Base-by-base conservation (phyloP, 2,797 vertebrate species). In the Pseudochromis fuscus region DNA sequence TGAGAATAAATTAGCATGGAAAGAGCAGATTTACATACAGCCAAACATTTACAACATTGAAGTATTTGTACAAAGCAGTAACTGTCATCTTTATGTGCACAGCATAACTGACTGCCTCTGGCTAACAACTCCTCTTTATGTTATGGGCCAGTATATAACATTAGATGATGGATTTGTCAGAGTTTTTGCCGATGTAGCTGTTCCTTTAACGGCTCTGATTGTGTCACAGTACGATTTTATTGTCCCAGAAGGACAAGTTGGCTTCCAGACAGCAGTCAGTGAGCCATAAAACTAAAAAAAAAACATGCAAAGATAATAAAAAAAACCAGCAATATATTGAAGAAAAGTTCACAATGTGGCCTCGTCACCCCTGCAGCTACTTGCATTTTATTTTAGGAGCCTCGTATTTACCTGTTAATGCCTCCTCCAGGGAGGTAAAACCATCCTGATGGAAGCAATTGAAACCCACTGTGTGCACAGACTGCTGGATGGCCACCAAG, bases 241-340 rank as follows among this genome's bases (percentile, higher is more conserved):
- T 31, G 21, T 53, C 5, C 15, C 15, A 7, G 28, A 44, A 10
- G 49, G 7, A 27, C 16, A 13, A 18, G 52, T 52, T 42, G 38
- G 9, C 35, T 13, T 8, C 15, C 23, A 27, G 59, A 21, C 19
- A 23, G 27, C 9, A 21, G 42, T 45, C 35, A 28, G 19, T 21
- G n/a, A 42, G 38, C 42, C 13, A 42, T 52, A 53, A 65, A 65
- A 24, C 4, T 16, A 19, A 10, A 60, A 58, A 44, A 21, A 37
- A 42, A 42, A 42, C 40, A 7, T 42, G 9, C 40, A 19, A 3
- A 42, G 4, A 19, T 42, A 0, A n/a, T n/a, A 40, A 40, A n/a
- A 5, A 40, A 40, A 13, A 19, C n/a, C 5, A 23, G 18, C 49
- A 19, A n/a, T 23, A 9, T 50, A 21, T 51, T 21, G n/a, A 19